Percentiles rank a stretch among this genome's conserved stretches.
Evolutionary conservation across 2,797 vertebrate species (phyloP).

Genomic region (Sphenodon punctatus): DNA sequence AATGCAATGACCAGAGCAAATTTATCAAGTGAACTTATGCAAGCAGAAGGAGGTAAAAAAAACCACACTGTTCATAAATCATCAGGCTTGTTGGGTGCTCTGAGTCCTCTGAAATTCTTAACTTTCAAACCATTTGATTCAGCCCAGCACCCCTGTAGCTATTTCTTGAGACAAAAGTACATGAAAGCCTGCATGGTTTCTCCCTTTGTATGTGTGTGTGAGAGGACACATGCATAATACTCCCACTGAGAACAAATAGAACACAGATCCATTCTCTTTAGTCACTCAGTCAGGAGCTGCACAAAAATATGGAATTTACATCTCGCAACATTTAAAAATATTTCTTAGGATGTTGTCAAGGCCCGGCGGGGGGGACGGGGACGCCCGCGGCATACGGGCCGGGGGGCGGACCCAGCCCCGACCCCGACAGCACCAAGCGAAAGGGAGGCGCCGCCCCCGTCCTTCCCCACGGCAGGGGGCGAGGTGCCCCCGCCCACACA

Average conservation of each 20-base stretch:
- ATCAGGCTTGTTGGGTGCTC: constrained; percentile 11
- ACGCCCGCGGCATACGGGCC: too few relatives aligned
- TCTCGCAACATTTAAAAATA: too few relatives aligned
- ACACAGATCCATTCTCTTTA: neutral
- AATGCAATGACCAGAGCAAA: constrained; percentile 48
- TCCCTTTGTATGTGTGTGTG: neutral
- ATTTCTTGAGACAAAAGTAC: constrained; percentile 15
- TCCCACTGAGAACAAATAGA: accelerated
- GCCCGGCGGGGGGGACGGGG: too few relatives aligned
- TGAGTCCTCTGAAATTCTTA: constrained; percentile 42
- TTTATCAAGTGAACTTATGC: constrained; percentile 39
- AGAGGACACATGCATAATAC: accelerated
- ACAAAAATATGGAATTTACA: too few relatives aligned
- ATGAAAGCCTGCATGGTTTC: neutral
- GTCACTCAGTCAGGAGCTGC: neutral
- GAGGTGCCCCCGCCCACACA: too few relatives aligned
- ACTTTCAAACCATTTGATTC: constrained; percentile 46
- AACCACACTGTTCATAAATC: constrained; percentile 46
- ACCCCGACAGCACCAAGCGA: too few relatives aligned
- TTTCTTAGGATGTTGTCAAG: too few relatives aligned
- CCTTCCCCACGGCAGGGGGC: too few relatives aligned
- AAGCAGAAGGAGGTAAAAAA: constrained; percentile 41
- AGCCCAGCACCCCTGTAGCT: neutral
- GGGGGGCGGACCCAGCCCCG: too few relatives aligned
- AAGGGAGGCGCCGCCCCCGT: too few relatives aligned